A percentile compares a stretch with the other conserved stretches of the same genome.
Evolutionary conservation across 2,888 invertebrate genomes (phyloP).

Genomic region (Petrophora chlorosata): DNA sequence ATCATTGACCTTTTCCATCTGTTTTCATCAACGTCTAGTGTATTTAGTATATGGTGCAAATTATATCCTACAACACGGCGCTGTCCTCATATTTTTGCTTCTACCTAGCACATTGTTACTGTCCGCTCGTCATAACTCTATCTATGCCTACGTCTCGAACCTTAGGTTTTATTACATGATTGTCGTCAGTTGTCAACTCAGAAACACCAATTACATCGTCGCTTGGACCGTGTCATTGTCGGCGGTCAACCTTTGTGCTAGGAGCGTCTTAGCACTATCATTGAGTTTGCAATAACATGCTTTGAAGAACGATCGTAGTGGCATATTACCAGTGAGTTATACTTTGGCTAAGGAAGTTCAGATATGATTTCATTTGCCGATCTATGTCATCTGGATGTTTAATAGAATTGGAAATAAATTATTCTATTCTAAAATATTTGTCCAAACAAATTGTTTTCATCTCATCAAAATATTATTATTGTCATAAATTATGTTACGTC

Average conservation of each 20-base stretch:
- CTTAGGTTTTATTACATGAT: slow-evolving; percentile 64
- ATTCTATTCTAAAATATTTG: background rate
- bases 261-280: slow-evolving; percentile 20
- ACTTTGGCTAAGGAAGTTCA: too few relatives aligned
- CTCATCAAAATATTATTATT: background rate
- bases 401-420: too few relatives aligned
- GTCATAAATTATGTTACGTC: background rate
- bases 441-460: background rate
- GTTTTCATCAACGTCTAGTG: too few relatives aligned
- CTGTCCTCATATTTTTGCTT: background rate
- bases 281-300: too few relatives aligned
- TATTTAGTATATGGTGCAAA: background rate
- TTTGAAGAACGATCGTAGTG: too few relatives aligned
- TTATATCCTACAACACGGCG: background rate
- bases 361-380: too few relatives aligned
- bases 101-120: slow-evolving; percentile 2
- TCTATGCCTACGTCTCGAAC: slow-evolving; percentile 26
- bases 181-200: slow-evolving; percentile 55
- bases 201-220: slow-evolving; percentile 58
- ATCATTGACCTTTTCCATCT: too few relatives aligned
- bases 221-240: slow-evolving; percentile 50
- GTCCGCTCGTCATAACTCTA: slow-evolving; percentile 28
- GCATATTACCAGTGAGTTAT: too few relatives aligned
- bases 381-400: too few relatives aligned
- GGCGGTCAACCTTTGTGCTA: slow-evolving; percentile 41